Conservation (phyloP, 1,140 invertebrate genomes). For the Aethina tumida region DNA sequence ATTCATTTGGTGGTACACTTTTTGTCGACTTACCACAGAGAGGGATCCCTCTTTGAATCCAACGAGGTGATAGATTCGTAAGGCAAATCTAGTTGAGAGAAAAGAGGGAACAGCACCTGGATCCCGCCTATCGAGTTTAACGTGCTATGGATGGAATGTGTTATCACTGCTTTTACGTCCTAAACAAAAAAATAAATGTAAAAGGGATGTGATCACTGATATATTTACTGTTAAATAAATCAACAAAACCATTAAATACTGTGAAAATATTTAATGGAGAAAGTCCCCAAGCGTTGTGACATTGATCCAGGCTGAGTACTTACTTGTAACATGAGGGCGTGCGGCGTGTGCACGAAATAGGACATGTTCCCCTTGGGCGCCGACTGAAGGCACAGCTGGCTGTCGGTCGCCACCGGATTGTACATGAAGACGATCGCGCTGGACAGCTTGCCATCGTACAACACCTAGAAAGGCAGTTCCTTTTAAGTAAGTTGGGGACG, state of each 20-base stretch:
- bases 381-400: conserved; percentile 95
- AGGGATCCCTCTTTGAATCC: conserved; percentile 74
- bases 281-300: too few relatives aligned
- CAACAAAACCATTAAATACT: too few relatives aligned
- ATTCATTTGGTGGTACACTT: too few relatives aligned
- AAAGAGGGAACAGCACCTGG: conserved; percentile 95
- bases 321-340: conserved; percentile 97
- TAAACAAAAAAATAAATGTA: conserved; percentile 44
- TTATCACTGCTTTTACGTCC: conserved; percentile 98
- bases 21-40: conserved; percentile 77
- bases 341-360: conserved; percentile 98
- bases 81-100: conserved; percentile 93
- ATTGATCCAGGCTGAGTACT: too few relatives aligned
- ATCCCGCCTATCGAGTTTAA: conserved; percentile 98
- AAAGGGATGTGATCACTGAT: too few relatives aligned
- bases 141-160: conserved; percentile 97
- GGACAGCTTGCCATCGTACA: conserved; percentile 97
- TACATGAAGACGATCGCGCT: conserved; percentile 98
- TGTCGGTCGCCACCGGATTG: conserved; percentile 97
- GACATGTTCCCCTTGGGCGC: conserved; percentile 93
- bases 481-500: too few relatives aligned
- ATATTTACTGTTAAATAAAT: too few relatives aligned
- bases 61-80: conserved; percentile 62
- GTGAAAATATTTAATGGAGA: too few relatives aligned
- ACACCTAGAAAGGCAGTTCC: too few relatives aligned